Evolutionary conservation across 2,888 invertebrate species (phyloP), one percentile per base, ranked within the genome.

Genomic region (Sialis fuliginosa): DNA sequence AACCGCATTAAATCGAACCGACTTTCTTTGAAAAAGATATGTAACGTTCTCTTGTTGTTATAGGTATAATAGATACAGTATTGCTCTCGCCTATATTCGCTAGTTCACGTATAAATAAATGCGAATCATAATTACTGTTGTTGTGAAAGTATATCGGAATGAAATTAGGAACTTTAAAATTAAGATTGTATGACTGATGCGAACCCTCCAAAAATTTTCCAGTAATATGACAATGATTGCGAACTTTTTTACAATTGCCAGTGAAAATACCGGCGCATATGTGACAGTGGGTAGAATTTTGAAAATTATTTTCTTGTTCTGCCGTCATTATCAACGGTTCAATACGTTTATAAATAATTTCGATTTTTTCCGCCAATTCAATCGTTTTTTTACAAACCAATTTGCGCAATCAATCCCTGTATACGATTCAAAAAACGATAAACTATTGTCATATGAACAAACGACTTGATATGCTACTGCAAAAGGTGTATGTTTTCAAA

Each of bases 111-210:
- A 59, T 55, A 9, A 60, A 48, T 41, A 60, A 56, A 49, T 61
- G 59, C 5, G 51, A 43, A 48, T 60, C 58, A 50, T 59, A 58
- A 6, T 53, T 54, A 6, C 45, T 49, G 7, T 60, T 51, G 52
- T 59, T 60, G 46, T 60, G 60, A 46, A 60, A 58, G 6, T 57
- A 49, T 6, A 60, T 48, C 1, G 60, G 61, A 37, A 63, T 53
- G 13, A 53, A 51, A 33, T 52, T 49, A 1, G 52, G 49, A 30
- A 55, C 48, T 50, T 54, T 51, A 49, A 50, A 62, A 46, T 59
- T 56, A 31, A 63, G 37, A 52, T 62, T 61, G 44, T 60, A 60
- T 9, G n/a, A 41, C 31, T 52, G 49, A 50, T 58, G 58, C 6
- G 56, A 54, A 6, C 52, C 50, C 10, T 56, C 57, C 34, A 57